phyloP scores from a whole-genome alignment of 2,888 invertebrate species.

The Frankliniella fusca region DNA sequence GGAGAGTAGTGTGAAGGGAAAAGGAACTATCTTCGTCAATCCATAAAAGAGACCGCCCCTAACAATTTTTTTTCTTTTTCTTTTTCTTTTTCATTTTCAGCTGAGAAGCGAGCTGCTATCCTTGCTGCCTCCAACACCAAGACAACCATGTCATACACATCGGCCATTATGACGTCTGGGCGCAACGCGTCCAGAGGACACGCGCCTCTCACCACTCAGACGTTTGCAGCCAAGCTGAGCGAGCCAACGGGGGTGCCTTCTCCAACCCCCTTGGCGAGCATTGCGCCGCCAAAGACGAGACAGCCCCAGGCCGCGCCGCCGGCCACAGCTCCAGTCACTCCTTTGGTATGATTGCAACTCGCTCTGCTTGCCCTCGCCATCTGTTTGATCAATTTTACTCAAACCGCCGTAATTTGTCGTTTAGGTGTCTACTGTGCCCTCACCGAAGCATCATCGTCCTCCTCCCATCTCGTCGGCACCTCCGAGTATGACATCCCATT shows the following conservation, averaged over 20 bases:
- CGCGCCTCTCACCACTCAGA: slow-evolving; percentile 48
- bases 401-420: neutral
- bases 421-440: neutral
- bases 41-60: neutral
- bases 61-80: slow-evolving; percentile 27
- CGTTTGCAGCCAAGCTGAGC: slow-evolving; percentile 70
- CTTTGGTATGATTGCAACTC: neutral
- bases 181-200: slow-evolving; percentile 45
- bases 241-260: slow-evolving; percentile 42
- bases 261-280: slow-evolving; percentile 40
- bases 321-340: slow-evolving; percentile 39
- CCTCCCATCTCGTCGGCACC: slow-evolving; percentile 45
- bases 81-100: slow-evolving; percentile 41
- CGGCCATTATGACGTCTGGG: slow-evolving; percentile 55
- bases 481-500: slow-evolving; percentile 41
- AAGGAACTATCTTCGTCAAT: neutral
- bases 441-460: slow-evolving; percentile 40
- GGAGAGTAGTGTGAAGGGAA: slow-evolving; percentile 10
- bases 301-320: slow-evolving; percentile 27
- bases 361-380: too few species aligned
- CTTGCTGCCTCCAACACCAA: slow-evolving; percentile 51
- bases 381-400: too few species aligned
- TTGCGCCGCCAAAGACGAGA: slow-evolving; percentile 35
- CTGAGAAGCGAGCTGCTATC: slow-evolving; percentile 50
- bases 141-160: slow-evolving; percentile 57